A percentile compares a stretch with the other conserved stretches of the same genome.
Conservation (phyloP, 2,888 invertebrate species). For the Chromoteleia sp. region DNA sequence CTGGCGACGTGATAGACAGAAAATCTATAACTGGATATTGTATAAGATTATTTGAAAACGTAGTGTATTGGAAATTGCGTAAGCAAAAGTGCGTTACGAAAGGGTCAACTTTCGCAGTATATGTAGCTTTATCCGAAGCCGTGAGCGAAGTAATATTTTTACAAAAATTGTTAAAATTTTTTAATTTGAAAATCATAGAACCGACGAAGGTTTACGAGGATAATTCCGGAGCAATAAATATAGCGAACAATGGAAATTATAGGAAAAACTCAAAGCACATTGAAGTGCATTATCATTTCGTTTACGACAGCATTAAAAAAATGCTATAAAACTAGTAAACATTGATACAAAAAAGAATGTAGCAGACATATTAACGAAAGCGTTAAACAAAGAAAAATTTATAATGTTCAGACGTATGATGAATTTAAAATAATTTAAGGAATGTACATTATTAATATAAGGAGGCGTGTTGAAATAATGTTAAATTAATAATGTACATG, state of each 20-base stretch:
- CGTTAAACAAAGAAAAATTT: slow-evolving; percentile 16
- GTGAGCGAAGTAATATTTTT: slow-evolving; percentile 61
- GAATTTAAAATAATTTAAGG: not conserved
- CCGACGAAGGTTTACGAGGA: slow-evolving; percentile 57
- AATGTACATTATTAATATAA: slow-evolving; percentile 25
- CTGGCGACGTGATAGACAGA: slow-evolving; percentile 63
- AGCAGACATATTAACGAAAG: slow-evolving; percentile 39
- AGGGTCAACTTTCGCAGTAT: slow-evolving; percentile 55
- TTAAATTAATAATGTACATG: no score
- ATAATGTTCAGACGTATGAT: slow-evolving; percentile 21
- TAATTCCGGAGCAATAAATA: slow-evolving; percentile 50
- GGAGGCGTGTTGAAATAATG: slow-evolving; percentile 33
- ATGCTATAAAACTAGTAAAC: slow-evolving; percentile 55
- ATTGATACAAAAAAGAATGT: slow-evolving; percentile 46
- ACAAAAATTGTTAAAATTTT: no score
- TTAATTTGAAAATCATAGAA: slow-evolving; percentile 26
- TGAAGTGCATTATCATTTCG: slow-evolving; percentile 55
- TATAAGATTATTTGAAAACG: slow-evolving; percentile 63
- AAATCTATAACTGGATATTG: slow-evolving; percentile 69
- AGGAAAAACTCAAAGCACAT: slow-evolving; percentile 20
- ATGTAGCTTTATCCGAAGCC: slow-evolving; percentile 63
- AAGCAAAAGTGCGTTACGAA: slow-evolving; percentile 67
- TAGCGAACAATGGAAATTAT: slow-evolving; percentile 39
- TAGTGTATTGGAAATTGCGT: slow-evolving; percentile 61
- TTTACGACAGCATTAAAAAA: slow-evolving; percentile 59